Evolutionary conservation across 2,888 invertebrate genomes (phyloP).

Genomic region (Morpho deidamia): DNA sequence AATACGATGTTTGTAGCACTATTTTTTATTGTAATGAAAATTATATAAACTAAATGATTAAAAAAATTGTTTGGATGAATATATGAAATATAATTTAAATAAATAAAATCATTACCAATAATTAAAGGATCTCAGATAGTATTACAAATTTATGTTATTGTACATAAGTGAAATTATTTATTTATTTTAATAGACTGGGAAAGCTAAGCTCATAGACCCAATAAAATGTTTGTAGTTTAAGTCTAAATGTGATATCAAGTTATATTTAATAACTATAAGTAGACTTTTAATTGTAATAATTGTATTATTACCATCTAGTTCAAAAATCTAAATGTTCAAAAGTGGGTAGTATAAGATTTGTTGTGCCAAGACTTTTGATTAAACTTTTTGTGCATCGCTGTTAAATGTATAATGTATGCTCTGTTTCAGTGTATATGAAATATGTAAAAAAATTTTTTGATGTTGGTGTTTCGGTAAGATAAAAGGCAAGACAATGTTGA

Average conservation of each 20-base stretch:
- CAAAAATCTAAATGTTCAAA: conserved; percentile 12
- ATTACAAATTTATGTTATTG: too few relatives aligned
- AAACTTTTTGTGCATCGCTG: conserved; percentile 14
- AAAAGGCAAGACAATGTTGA: too few relatives aligned
- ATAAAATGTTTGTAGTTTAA: conserved; percentile 39
- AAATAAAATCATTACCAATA: too few relatives aligned
- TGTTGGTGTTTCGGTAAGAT: too few relatives aligned
- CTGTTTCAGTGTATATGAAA: conserved; percentile 5
- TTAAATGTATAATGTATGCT: conserved; percentile 12
- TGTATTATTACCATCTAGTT: conserved; percentile 9
- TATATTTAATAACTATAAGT: conserved; percentile 28
- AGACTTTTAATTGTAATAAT: conserved; percentile 6
- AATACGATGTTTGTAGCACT: too few relatives aligned
- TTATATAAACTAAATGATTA: too few relatives aligned
- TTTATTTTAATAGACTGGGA: conserved; percentile 15
- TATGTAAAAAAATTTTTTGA: too few relatives aligned
- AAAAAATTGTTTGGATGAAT: too few relatives aligned
- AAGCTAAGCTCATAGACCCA: conserved; percentile 35
- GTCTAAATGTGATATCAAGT: conserved; percentile 56
- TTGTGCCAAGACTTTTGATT: conserved; percentile 25
- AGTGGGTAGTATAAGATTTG: conserved; percentile 20
- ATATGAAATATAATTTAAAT: too few relatives aligned
- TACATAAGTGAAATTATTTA: too few relatives aligned
- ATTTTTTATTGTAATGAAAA: too few relatives aligned
- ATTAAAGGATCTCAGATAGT: too few relatives aligned